Evolutionary conservation across 2,888 invertebrate genomes (phyloP).

Genomic region (Heliconius erato): DNA sequence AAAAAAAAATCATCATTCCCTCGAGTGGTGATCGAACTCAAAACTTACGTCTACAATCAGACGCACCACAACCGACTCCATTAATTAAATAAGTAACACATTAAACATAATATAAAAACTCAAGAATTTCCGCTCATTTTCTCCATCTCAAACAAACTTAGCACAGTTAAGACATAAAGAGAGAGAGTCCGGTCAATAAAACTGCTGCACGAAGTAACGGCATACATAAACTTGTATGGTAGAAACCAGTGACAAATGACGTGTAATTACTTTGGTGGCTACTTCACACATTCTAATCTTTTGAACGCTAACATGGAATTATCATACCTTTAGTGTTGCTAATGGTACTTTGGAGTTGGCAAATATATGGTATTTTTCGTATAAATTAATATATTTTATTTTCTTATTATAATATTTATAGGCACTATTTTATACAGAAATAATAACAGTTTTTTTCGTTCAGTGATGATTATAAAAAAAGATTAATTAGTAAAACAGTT

Average conservation of each 20-base stretch:
- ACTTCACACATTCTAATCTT: conserved; percentile 47
- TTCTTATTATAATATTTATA: conserved; percentile 29
- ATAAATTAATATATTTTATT: neutral
- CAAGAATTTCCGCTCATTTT: neutral
- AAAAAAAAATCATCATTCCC: too few relatives aligned
- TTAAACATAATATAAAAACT: neutral
- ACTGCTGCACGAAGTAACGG: conserved; percentile 34
- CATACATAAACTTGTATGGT: conserved; percentile 30
- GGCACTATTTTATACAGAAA: conserved; percentile 40
- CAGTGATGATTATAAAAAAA: neutral
- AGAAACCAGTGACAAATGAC: conserved; percentile 56
- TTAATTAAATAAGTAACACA: neutral
- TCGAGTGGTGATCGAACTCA: too few relatives aligned
- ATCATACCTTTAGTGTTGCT: conserved; percentile 35
- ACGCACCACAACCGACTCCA: neutral
- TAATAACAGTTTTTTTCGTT: too few relatives aligned
- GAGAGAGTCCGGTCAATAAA: conserved; percentile 40
- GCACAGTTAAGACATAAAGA: conserved; percentile 22
- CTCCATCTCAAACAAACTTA: conserved; percentile 3
- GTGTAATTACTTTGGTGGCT: conserved; percentile 57
- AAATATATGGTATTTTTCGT: conserved; percentile 19
- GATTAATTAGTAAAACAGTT: neutral
- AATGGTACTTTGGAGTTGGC: conserved; percentile 24
- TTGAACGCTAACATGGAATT: conserved; percentile 43
- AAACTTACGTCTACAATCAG: too few relatives aligned